Evolutionary conservation across 1,140 invertebrate species (phyloP), one percentile per base, ranked within the genome.

Genomic region (Acyrthosiphon pisum): DNA sequence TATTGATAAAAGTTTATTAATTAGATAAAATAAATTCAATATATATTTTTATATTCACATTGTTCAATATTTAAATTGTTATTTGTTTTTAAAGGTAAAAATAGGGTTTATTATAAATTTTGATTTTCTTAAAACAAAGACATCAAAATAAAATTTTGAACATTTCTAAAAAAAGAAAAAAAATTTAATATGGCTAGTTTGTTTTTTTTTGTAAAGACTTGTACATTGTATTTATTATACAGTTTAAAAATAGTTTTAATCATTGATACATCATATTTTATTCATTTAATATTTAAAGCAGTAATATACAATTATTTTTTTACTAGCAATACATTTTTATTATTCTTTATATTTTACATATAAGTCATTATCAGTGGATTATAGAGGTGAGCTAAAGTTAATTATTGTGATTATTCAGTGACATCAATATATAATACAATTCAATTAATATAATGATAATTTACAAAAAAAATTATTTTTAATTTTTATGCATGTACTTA

Each of bases 21-120:
- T 91, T 91, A 60, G 89, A 90, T 90, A 3, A 91, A 68, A 48
- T 6, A 91, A 91, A 48, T 91, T 18, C 76, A 91, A n/a, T 86
- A 56, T 93, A 86, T 93, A 93, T 93, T 93, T 93, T 93, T 93
- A 30, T 93, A 93, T 83, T 93, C 9, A 44, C 48, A 92, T 30
- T 84, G 81, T 84, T 92, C 53, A 56, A 93, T 84, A 53, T 92
- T 81, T 37, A 53, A 81, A 92, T 91, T 81, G 30, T 60, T 41
- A 90, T 91, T 76, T 50, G 44, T 91, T 91, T 91, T 37, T 48
- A 91, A 81, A 50, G n/a, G 44, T 50, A 35, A 81, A 68, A 48
- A 83, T 91, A 83, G 23, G 44, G 41, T 91, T 81, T 91, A 46
- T 68, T 68, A 44, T n/a, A 56, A 90, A 30, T 56, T 89, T 56